Conservation (phyloP, 2,888 invertebrate species). For the Hypomecis punctinalis region DNA sequence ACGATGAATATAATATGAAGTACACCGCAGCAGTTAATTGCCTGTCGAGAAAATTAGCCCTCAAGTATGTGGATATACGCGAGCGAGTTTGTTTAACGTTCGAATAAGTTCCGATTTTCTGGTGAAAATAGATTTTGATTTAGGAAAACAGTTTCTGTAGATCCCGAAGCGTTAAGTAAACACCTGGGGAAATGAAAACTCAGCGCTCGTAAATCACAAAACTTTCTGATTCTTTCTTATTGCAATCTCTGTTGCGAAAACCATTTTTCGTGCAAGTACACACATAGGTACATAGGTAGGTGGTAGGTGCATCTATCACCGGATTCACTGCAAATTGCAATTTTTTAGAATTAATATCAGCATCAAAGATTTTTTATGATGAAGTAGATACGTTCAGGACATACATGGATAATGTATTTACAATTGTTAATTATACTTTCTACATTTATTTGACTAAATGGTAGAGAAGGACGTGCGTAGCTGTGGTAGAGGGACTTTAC, state of each 20-base stretch:
- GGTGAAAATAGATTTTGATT: not conserved
- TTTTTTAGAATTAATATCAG: no score
- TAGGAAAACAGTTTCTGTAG: not conserved
- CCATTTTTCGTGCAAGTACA: conserved; percentile 9
- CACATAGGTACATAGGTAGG: not conserved
- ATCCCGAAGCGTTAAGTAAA: not conserved
- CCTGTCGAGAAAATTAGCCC: conserved; percentile 63
- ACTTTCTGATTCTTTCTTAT: conserved; percentile 7
- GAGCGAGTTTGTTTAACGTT: conserved; percentile 13
- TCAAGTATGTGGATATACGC: conserved; percentile 28
- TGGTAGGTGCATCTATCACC: conserved; percentile 6
- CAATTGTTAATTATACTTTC: no score
- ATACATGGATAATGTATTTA: no score
- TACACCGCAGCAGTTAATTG: conserved; percentile 64
- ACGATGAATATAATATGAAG: conserved; percentile 69
- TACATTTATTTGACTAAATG: no score
- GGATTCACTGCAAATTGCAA: conserved; percentile 3
- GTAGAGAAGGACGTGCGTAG: no score
- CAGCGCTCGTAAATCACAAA: not conserved
- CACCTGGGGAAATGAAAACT: conserved; percentile 3
- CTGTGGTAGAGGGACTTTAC: no score
- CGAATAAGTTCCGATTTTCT: conserved; percentile 12
- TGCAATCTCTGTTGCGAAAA: conserved; percentile 13
- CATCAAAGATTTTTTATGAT: no score
- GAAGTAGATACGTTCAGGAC: no score